A percentile compares a stretch with the other conserved stretches of the same genome.
phyloP scores from a whole-genome alignment of 2,888 invertebrate species.

The Rotaria sp. region DNA sequence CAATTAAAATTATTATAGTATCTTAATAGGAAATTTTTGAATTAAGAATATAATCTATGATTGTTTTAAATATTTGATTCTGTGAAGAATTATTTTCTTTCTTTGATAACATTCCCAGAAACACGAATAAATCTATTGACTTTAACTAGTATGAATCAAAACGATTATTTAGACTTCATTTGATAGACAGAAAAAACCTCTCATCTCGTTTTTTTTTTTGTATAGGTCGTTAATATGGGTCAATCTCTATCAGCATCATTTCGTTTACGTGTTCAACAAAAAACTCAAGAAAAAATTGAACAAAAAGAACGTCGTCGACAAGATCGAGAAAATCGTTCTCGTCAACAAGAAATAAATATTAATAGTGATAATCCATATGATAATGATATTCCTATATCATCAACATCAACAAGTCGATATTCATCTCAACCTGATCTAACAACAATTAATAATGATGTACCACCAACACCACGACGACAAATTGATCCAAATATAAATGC shows the following conservation, averaged over 20 bases:
- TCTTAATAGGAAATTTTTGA: too few relatives aligned
- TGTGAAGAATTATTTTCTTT: too few relatives aligned
- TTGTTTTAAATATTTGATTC: too few relatives aligned
- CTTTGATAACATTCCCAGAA: too few relatives aligned
- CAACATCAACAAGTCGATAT: conserved; percentile 22
- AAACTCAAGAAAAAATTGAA: conserved; percentile 39
- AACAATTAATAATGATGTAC: neutral
- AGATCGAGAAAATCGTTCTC: conserved; percentile 16
- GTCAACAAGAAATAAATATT: neutral
- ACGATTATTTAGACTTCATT: too few relatives aligned
- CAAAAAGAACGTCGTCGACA: conserved; percentile 28
- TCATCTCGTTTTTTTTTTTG: too few relatives aligned
- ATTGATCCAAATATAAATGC: neutral
- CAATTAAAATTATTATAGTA: too few relatives aligned
- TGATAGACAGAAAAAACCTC: too few relatives aligned
- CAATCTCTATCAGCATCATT: conserved; percentile 34
- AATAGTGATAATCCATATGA: neutral
- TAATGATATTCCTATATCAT: neutral
- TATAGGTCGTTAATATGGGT: neutral
- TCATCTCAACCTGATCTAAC: conserved; percentile 17
- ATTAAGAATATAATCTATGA: too few relatives aligned
- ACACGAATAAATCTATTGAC: too few relatives aligned
- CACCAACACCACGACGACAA: neutral
- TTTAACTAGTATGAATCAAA: too few relatives aligned
- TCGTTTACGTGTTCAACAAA: conserved; percentile 37